Evolutionary conservation across 2,113 vertebrate species (phyloP), one percentile per base, ranked within the genome.

Genomic region (Enhydra lutris): DNA sequence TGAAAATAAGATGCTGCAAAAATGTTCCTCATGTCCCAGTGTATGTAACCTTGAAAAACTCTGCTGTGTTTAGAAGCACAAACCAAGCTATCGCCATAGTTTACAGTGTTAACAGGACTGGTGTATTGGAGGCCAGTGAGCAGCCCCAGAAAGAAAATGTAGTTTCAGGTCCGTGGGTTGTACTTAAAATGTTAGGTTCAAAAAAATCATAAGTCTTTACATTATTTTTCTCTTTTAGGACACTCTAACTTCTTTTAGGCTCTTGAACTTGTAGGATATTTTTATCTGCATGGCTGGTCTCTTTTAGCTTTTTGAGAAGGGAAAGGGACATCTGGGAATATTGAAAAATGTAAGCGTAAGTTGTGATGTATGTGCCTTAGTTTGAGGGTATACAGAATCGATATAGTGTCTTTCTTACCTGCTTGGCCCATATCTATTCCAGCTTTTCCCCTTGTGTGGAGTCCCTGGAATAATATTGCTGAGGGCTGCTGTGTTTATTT

Each of bases 151-250:
- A 79, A 50, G 61, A 87, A 89, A 90, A 69, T 47, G 79, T 61
- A 34, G 84, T 91, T 95, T 96, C 26, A 74, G 18, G 24, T 93
- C 57, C 86, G 52, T 78, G 59, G 36, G 80, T 92, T 96, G 87
- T 90, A 74, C 78, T 97, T 96, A 91, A 96, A 93, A 86, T 94
- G 74, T 78, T 94, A 95, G 90, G 52, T 92, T 96, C 52, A 84
- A 93, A 93, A 67, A 87, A 55, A 45, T 67, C n/a, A 1, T 89
- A 79, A 91, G 52, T 83, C 50, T 83, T 98, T 73, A 73, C 2
- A 52, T 83, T 92, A 42, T 81, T 91, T 94, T 91, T 82, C 67
- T 84, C 73, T 94, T 96, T 97, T 93, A 89, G 91, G n/a, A 80
- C 94, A 59, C 34, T 92, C 36, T 88, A 57, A 74, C 79, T 95